A percentile compares a stretch with the other conserved stretches of the same genome.
Conservation (phyloP, 2,797 vertebrate species). For the Cossypha polioptera region DNA sequence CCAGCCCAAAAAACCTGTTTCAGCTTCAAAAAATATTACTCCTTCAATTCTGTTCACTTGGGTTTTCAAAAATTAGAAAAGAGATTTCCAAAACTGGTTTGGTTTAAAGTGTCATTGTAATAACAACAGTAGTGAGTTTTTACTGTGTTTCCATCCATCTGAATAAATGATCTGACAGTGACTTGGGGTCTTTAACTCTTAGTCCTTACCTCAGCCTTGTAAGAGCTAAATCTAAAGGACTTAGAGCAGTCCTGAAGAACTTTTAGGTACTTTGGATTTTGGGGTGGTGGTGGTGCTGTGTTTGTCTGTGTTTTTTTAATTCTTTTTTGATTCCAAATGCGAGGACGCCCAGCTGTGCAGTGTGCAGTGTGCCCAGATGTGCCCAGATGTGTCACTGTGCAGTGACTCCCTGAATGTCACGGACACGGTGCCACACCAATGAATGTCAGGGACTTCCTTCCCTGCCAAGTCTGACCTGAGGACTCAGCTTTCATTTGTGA, state of each 20-base stretch:
- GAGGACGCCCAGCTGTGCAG: background rate
- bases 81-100: background rate
- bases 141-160: background rate
- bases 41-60: background rate
- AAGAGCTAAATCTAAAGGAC: background rate
- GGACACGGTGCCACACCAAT: background rate
- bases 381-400: no score
- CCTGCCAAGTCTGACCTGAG: background rate
- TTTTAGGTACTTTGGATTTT: background rate
- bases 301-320: background rate
- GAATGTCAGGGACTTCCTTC: background rate
- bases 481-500: constrained; percentile 16
- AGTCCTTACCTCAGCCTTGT: background rate
- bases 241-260: background rate
- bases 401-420: background rate
- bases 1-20: background rate
- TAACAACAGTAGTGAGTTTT: background rate
- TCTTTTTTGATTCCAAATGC: background rate
- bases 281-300: accelerated
- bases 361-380: no score
- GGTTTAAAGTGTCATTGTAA: background rate
- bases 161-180: background rate
- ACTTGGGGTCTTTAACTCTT: background rate
- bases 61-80: background rate
- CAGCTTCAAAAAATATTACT: background rate